These are phyloP conservation scores for Trinorchestia longiramus DNA, from an alignment of 1,140 invertebrate species.

Conservation along the genomic window DNA sequence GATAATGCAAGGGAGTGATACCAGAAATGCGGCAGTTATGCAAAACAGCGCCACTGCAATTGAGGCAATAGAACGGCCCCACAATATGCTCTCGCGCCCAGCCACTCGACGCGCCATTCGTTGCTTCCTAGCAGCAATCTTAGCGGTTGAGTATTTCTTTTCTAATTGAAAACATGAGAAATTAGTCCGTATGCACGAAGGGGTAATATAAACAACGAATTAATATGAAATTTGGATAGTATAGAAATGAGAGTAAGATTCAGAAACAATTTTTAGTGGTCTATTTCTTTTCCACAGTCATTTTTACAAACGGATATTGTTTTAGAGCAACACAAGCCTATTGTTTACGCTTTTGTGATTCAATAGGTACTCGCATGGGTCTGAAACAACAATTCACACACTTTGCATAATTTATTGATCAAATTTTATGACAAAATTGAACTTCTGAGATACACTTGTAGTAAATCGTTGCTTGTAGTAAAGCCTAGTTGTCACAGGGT, in stretches of 20 bases:
- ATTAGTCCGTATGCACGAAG: background rate
- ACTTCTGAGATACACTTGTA: background rate
- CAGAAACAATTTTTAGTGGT: background rate
- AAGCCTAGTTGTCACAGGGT: background rate
- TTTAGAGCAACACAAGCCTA: no score
- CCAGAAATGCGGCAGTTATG: constrained; percentile 53
- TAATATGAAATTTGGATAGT: background rate
- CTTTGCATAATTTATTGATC: background rate
- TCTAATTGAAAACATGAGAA: background rate
- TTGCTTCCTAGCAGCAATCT: background rate
- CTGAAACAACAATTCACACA: background rate
- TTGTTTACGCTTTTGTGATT: no score
- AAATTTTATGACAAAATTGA: background rate
- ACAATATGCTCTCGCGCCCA: constrained; percentile 24
- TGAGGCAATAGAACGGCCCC: constrained; percentile 22
- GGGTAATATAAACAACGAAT: background rate
- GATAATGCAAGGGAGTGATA: constrained; percentile 52
- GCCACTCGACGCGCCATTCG: background rate
- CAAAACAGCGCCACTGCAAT: constrained; percentile 38
- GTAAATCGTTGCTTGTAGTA: no score
- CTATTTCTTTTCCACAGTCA: no score
- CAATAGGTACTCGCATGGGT: background rate
- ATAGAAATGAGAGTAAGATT: background rate
- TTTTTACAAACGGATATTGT: no score
- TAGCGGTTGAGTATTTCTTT: background rate